A percentile compares a stretch with the other conserved stretches of the same genome.
Evolutionary conservation across 1,140 invertebrate species (phyloP).

Genomic region (Hyles euphorbiae): DNA sequence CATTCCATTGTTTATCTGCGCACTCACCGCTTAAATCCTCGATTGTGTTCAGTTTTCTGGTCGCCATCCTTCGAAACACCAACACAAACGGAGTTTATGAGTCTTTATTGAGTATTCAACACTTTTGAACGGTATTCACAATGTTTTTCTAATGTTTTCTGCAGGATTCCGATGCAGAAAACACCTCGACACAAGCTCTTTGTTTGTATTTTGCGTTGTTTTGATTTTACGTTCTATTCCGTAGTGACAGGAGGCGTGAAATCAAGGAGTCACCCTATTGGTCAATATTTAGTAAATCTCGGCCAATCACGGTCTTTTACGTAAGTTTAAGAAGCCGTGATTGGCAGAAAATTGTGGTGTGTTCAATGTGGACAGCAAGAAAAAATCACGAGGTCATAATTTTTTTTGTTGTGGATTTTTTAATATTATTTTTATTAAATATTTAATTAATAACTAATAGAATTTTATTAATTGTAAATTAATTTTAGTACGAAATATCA

Average conservation of each 20-base stretch:
- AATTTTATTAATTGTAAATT: too few species aligned
- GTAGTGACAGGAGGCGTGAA: conserved; percentile 33
- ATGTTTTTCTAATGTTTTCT: conserved; percentile 4
- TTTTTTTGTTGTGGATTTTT: too few species aligned
- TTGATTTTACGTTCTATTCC: conserved; percentile 35
- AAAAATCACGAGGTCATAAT: not conserved
- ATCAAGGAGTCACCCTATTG: conserved; percentile 20
- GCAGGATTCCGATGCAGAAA: not conserved
- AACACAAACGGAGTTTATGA: not conserved
- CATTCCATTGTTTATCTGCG: conserved; percentile 54
- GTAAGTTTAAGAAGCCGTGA: not conserved
- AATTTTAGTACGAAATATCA: too few species aligned
- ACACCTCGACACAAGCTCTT: conserved; percentile 28
- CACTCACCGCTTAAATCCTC: conserved; percentile 67
- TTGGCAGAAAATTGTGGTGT: not conserved
- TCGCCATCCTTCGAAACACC: conserved; percentile 42
- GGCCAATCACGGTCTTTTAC: conserved; percentile 19
- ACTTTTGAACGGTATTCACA: conserved; percentile 18
- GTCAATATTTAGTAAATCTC: conserved; percentile 8
- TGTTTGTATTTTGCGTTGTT: conserved; percentile 50
- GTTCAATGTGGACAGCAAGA: not conserved
- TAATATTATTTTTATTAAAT: too few species aligned
- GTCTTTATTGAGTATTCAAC: conserved; percentile 23
- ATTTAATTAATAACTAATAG: too few species aligned
- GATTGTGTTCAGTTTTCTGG: conserved; percentile 64